Evolutionary conservation across 2,113 vertebrate genomes (phyloP), one percentile per base, ranked within the genome.

Genomic region (Indicator maculatus): DNA sequence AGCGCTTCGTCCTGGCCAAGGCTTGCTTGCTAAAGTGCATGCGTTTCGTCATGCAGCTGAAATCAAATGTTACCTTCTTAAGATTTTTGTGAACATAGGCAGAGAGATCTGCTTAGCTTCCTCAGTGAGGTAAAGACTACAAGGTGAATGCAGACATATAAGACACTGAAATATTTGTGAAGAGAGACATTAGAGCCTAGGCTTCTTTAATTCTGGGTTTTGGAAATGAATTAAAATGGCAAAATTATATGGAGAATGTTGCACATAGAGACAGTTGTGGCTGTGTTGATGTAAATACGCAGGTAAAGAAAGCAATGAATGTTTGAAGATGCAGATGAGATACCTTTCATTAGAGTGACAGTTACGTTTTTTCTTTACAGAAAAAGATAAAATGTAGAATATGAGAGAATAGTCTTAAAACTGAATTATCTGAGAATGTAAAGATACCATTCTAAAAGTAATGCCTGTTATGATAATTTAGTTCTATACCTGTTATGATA

Each of bases 401-500:
- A 28, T 39, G 19, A 59, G 38, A 60, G 26, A 60, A 19, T 41
- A 65, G 10, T 5, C 20, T 77, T 44, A 70, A 70, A 56, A 27
- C 4, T 44, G 39, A 83, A 26, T 72, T 86, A n/a, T 10, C 50
- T 80, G 75, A 50, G 24, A 83, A 28, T 63, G 31, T 39, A 71
- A 71, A 78, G 18, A 12, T 80, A 20, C 5, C 0, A 0, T 77
- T 71, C 9, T 45, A 31, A 45, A 90, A 61, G 30, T 66, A 55
- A n/a, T 77, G 12, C 2, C 2, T 1, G 12, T 65, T 85, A 36
- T 0, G 16, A 20, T 70, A 0, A 4, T 28, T 90, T 76, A 3
- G 4, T 71, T 87, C 71, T 84, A 67, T 76, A 31, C 3, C 69
- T 78, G 9, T 56, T 87, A 36, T 0, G 16, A 20, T 70, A 0